These are phyloP conservation scores for Xenopus borealis DNA, from an alignment of 2,113 vertebrate species.

Conservation along the genomic window DNA sequence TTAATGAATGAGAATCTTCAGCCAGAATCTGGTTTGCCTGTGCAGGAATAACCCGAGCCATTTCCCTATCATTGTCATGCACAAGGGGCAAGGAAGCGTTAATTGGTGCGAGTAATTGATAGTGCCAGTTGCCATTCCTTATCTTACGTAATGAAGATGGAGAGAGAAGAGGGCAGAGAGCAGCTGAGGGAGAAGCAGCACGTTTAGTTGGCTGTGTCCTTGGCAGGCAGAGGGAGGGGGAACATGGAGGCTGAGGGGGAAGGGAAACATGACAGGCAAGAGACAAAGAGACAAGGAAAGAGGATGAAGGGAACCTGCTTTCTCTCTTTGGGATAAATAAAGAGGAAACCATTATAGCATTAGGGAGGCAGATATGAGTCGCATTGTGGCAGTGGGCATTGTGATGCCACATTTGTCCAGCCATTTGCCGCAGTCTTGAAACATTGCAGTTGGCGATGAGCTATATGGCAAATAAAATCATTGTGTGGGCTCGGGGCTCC, in stretches of 20 bases:
- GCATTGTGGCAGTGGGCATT: too few relatives aligned
- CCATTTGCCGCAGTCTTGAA: too few relatives aligned
- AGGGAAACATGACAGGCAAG: conserved; percentile 3
- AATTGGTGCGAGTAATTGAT: conserved; percentile 6
- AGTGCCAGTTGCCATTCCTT: conserved; percentile 6
- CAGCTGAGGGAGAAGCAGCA: background rate
- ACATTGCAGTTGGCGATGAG: too few relatives aligned
- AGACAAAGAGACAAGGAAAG: background rate
- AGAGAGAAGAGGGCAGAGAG: conserved; percentile 1
- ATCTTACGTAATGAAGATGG: conserved; percentile 12
- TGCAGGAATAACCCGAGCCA: background rate
- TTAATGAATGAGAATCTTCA: too few relatives aligned
- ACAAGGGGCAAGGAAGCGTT: background rate
- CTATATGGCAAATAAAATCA: too few relatives aligned
- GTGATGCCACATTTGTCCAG: too few relatives aligned
- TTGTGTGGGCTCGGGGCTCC: too few relatives aligned
- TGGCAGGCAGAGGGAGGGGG: background rate
- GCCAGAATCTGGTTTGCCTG: too few relatives aligned
- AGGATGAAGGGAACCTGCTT: background rate
- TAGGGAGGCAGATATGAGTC: too few relatives aligned
- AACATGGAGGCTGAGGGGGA: background rate
- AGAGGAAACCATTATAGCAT: too few relatives aligned
- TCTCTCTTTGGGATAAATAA: too few relatives aligned
- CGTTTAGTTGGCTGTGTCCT: background rate
- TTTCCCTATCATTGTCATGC: background rate